Evolutionary conservation across 2,113 vertebrate genomes (phyloP), one percentile per base, ranked within the genome.

Genomic region (Poicephalus gulielmi): DNA sequence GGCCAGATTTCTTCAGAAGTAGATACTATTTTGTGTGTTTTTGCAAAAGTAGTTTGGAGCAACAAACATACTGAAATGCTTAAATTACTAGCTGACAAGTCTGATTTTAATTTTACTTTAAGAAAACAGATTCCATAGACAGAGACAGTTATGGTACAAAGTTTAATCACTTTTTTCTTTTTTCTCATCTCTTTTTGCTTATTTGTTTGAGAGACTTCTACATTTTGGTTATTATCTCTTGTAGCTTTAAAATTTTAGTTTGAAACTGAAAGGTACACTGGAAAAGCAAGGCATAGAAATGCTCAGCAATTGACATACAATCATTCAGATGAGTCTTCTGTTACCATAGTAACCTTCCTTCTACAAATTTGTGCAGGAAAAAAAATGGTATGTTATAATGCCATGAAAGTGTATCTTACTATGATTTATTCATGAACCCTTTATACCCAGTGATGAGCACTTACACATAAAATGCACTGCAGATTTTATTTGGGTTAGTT

Each of bases 321-420:
- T 89, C n/a, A 63, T 78, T 90, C 67, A 89, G 55, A 79, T n/a
- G 43, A 74, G 52, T 86, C 37, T 91, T 92, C 53, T 80, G 78
- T 97, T 81, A 90, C 96, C 71, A 95, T 91, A 90, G 93, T 41
- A 97, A 96, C 90, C n/a, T 80, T 88, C 68, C 62, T 76, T 91
- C 52, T 60, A 78, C 9, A 17, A 88, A 90, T 69, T 88, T 88
- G n/a, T 0, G 0, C 63, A 78, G 41, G 28, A 75, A 91, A 70
- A 95, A 68, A 37, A 4, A 33, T 50, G 80, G 81, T 24, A 57
- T 53, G 33, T 13, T 86, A 22, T 83, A 80, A 43, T 52, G 71
- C n/a, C 39, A 37, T 53, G 53, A 55, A 93, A 81, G 24, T 68
- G 16, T 43, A 55, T 59, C 27, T 90, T 78, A 59, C 57, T 80